These are phyloP conservation scores for Felis catus DNA, from an alignment of 2,113 vertebrate species.

Conservation along the genomic window DNA sequence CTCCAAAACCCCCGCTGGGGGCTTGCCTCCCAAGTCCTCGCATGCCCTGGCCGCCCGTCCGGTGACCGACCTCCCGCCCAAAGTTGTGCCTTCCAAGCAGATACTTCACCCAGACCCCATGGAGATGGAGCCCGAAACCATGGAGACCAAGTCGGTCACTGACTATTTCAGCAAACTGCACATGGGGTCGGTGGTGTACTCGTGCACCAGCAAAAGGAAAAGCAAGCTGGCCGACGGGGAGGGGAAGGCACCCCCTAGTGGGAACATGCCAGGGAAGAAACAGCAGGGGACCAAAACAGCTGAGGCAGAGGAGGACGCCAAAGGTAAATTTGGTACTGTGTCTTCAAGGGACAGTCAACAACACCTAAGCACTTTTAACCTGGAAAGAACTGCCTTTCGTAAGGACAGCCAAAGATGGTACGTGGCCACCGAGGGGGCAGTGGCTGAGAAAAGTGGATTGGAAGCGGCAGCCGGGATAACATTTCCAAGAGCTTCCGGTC, in stretches of 20 bases:
- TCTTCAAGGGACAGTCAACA: conserved; percentile 92
- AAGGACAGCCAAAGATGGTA: conserved; percentile 93
- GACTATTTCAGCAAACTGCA: conserved; percentile 98
- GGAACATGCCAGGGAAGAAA: conserved; percentile 86
- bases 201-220: conserved; percentile 92
- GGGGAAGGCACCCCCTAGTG: conserved; percentile 83
- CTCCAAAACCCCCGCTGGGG: conserved; percentile 80
- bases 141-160: conserved; percentile 98
- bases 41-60: conserved; percentile 84
- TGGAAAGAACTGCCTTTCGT: conserved; percentile 94
- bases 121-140: conserved; percentile 99
- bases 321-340: conserved; percentile 91
- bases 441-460: conserved; percentile 87
- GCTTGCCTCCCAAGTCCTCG: conserved; percentile 84
- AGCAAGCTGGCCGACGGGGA: conserved; percentile 88
- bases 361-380: conserved; percentile 92
- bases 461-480: conserved; percentile 86
- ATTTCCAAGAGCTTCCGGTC: conserved; percentile 86
- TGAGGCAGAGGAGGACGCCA: conserved; percentile 88
- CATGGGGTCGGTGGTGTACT: conserved; percentile 92
- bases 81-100: conserved; percentile 93
- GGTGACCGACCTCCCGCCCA: conserved; percentile 88
- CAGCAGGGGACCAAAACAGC: conserved; percentile 84
- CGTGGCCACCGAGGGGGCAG: conserved; percentile 85
- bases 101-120: conserved; percentile 94